Base-by-base conservation (phyloP, 2,113 vertebrate genomes). In the Boleophthalmus pectinirostris region DNA sequence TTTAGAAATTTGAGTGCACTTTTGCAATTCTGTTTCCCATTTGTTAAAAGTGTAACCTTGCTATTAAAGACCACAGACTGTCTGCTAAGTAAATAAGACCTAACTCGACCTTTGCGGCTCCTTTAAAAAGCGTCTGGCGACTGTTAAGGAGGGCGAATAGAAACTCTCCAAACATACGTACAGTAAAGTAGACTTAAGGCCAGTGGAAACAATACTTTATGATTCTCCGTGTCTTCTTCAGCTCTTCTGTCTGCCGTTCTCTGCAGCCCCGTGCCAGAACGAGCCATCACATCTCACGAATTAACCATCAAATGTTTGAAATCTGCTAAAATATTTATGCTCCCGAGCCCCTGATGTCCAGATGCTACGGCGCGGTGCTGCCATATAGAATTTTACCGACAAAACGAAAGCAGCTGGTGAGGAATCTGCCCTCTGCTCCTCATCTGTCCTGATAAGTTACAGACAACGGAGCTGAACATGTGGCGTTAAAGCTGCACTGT, bases 381-480 rank as follows among this genome's bases (percentile, higher is more conserved):
- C 79, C n/a, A 68, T 75, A 68, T 58, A 61, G 70, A 75, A 65
- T 70, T 78, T 73, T 81, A 69, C 67, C 47, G 25, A 69, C 54
- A 78, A 87, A 90, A 79, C 72, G 68, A 88, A 87, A 84, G 81
- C 85, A 89, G 82, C 86, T 89, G 87, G 70, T 81, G 75, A 2
- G 15, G 11, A 67, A 76, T 70, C 72, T 12, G 67, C 18, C 76
- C 61, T 71, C 85, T 87, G 80, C 73, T 86, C 69, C 75, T 88
- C 80, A 68, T 88, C 85, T 73, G 20, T 71, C 47, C 51, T 87
- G 87, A 90, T 86, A 80, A 75, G 70, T 77, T 70, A 60, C 85
- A 89, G 89, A 18, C 80, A 35, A 81, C 77, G 43, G 68, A 83
- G 77, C 72, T 11, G 46, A 88, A 82, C 86, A 86, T 82, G 87